Evolutionary conservation across 1,140 invertebrate genomes (phyloP), one percentile per base, ranked within the genome.

Genomic region (Linepithema humile): DNA sequence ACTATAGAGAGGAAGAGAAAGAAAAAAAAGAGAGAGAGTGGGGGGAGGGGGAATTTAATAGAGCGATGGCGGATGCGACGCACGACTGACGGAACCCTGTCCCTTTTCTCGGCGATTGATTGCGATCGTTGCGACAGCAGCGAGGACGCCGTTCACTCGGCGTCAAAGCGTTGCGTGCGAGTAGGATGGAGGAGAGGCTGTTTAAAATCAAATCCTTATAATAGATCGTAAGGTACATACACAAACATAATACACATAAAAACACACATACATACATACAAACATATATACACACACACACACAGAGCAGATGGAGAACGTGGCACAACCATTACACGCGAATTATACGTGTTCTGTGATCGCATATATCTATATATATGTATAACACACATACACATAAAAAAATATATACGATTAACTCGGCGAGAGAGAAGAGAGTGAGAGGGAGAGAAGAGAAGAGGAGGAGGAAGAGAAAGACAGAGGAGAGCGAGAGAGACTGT

Each of bases 301-400:
- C n/a, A n/a, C n/a, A n/a, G n/a, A n/a, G n/a, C n/a, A n/a, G n/a
- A n/a, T n/a, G 20, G 85, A 84, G n/a, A 45, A 84, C 43, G 69
- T 84, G 72, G 84, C 60, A 87, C 83, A 85, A 85, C 77, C 90
- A 91, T 92, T 82, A 92, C 89, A 92, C 91, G 91, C 91, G 91
- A 92, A 92, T 91, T 93, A 93, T 91, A 89, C 88, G 90, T 91
- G 90, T 92, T 92, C 92, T 93, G 93, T 93, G 93, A 93, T 94
- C 91, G 88, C 89, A 92, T 93, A 92, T 91, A 90, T 88, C 88
- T 88, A 92, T 90, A 91, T 73, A 75, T 82, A 86, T 70, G 65
- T 85, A 85, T 88, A 78, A 60, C 65, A 62, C 80, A 78, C 74
- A 84, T 57, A 85, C 55, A 83, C 53, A 80, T 74, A 80, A 72